phyloP scores from a whole-genome alignment of 1,140 invertebrate genomes.

The Bombus haemorrhoidalis region DNA sequence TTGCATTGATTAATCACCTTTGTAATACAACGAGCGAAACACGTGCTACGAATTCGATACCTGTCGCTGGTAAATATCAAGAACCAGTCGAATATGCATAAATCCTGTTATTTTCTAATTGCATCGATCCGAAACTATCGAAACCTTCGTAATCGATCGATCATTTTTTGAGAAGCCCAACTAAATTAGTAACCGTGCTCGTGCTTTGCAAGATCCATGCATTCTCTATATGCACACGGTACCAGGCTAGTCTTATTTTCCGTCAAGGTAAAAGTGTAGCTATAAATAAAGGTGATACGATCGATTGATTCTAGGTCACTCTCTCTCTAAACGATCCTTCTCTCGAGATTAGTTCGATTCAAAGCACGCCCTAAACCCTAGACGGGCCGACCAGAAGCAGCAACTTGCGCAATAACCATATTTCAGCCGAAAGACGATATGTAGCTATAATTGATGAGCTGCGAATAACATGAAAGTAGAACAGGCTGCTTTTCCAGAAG shows the following conservation, averaged over 20 bases:
- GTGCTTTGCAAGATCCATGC: neutral
- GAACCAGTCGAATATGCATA: slow-evolving; percentile 40
- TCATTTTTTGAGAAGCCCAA: neutral
- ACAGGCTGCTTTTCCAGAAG: neutral
- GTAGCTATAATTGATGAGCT: slow-evolving; percentile 49
- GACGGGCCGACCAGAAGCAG: slow-evolving; percentile 34
- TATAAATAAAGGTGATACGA: slow-evolving; percentile 47
- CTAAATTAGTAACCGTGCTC: neutral
- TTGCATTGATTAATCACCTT: slow-evolving; percentile 61
- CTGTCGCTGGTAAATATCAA: slow-evolving; percentile 35
- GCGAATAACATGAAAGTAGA: neutral
- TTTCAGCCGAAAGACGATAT: slow-evolving; percentile 23
- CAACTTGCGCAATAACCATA: slow-evolving; percentile 34
- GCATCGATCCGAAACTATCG: neutral
- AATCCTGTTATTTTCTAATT: neutral
- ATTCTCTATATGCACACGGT: neutral
- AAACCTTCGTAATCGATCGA: neutral
- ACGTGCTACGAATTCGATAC: slow-evolving; percentile 40
- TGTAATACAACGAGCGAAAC: slow-evolving; percentile 48
- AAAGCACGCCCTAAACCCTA: slow-evolving; percentile 40
- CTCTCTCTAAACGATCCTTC: slow-evolving; percentile 49
- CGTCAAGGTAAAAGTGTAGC: slow-evolving; percentile 40
- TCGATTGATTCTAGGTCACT: slow-evolving; percentile 53
- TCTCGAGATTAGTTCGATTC: slow-evolving; percentile 56
- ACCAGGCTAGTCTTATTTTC: slow-evolving; percentile 32